phyloP scores from a whole-genome alignment of 30 jellyfish, hydroid and myxozoan genomes.

The Pelagia noctiluca region DNA sequence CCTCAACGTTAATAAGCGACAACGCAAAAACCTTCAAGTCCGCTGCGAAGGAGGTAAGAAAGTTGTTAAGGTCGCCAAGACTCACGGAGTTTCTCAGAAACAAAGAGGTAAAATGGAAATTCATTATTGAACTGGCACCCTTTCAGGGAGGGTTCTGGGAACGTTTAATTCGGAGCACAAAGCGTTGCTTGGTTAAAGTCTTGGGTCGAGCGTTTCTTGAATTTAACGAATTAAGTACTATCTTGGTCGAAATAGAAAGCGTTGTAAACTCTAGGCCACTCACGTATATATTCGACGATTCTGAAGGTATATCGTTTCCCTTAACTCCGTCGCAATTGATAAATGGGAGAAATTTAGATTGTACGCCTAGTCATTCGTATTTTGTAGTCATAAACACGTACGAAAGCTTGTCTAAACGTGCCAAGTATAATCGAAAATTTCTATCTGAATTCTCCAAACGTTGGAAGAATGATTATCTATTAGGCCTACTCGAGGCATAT shows the following conservation, averaged over 20 bases:
- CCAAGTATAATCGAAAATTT: constrained; percentile 38
- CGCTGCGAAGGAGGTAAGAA: constrained; percentile 21
- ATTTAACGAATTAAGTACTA: constrained; percentile 25
- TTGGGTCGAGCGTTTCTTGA: constrained; percentile 32
- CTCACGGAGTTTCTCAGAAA: not conserved
- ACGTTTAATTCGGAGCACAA: constrained; percentile 22
- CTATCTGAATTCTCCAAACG: constrained; percentile 9
- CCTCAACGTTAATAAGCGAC: no score
- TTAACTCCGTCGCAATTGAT: constrained; percentile 46
- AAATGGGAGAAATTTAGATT: constrained; percentile 29
- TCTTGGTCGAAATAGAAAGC: constrained; percentile 37
- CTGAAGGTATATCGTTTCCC: constrained; percentile 35
- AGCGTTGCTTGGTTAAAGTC: constrained; percentile 19
- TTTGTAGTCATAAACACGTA: constrained; percentile 52
- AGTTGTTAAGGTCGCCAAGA: constrained; percentile 12
- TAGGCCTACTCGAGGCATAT: constrained; percentile 49
- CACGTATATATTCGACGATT: constrained; percentile 20
- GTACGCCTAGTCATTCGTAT: constrained; percentile 1
- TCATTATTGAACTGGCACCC: constrained; percentile 47
- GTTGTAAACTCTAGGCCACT: constrained; percentile 43
- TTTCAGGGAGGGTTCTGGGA: constrained; percentile 64
- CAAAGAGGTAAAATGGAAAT: constrained; percentile 28
- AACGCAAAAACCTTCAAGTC: constrained; percentile 37
- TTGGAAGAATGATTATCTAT: constrained; percentile 49
- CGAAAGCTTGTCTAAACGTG: constrained; percentile 50